Evolutionary conservation across 2,113 vertebrate genomes (phyloP).

Genomic region (Salvelinus fontinalis): DNA sequence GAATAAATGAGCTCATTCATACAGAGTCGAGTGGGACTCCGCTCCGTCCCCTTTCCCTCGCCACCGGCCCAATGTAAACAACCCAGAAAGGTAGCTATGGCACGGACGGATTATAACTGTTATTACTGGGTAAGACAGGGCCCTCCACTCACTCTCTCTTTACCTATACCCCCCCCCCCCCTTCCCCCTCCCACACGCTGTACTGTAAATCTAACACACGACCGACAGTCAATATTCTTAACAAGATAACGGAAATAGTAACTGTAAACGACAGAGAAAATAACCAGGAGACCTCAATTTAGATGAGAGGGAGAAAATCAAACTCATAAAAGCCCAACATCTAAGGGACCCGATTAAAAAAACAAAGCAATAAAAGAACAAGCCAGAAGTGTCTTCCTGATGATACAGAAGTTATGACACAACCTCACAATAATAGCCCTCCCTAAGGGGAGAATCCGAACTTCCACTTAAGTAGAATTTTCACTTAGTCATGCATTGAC

Average conservation of each 20-base stretch:
- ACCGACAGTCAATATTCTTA: background rate
- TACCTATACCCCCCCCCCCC: no score
- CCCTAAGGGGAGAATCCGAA: no score
- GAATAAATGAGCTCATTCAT: conserved; percentile 80
- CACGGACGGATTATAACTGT: conserved; percentile 27
- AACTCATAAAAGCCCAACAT: background rate
- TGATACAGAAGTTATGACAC: conserved; percentile 14
- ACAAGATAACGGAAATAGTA: background rate
- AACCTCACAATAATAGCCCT: background rate
- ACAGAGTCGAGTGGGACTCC: conserved; percentile 18
- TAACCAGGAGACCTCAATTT: background rate
- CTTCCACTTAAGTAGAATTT: no score
- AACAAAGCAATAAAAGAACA: conserved; percentile 8
- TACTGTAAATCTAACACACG: background rate
- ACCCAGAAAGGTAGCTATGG: conserved; percentile 5
- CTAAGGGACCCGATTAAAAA: background rate
- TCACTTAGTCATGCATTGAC: no score
- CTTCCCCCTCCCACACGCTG: background rate
- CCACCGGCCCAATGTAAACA: conserved; percentile 68
- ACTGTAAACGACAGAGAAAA: background rate
- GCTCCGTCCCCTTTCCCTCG: conserved; percentile 28
- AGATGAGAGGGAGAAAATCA: background rate
- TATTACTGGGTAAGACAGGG: conserved; percentile 23
- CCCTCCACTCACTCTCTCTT: background rate
- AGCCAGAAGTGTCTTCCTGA: conserved; percentile 15